Base-by-base conservation (phyloP, 2,113 vertebrate species). In the Grammomys surdaster region DNA sequence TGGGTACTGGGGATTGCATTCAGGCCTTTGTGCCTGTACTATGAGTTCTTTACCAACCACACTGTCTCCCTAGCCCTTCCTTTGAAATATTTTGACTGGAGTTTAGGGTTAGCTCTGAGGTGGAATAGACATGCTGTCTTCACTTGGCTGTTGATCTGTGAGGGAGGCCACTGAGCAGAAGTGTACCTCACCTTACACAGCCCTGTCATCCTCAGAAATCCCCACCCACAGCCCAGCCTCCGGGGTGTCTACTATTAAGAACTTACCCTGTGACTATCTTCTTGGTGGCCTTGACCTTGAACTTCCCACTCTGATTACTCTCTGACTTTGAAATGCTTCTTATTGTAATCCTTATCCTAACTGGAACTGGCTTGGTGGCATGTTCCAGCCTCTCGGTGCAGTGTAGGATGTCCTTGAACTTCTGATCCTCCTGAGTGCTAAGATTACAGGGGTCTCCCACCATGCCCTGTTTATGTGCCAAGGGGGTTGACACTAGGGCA, bases 241-340 rank as follows among this genome's bases (percentile, higher is more conserved):
- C 12, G 11, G 8, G 8, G 17, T 16, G 33, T 67, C 26, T 22
- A 0, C 22, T 92, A 20, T 46, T 60, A 36, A 56, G 75, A 93
- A n/a, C 31, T 24, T 12, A 26, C 4, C 1, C 73, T 20, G 0
- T 1, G 17, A 14, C n/a, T 20, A 7, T 28, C 24, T 10, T 17
- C 16, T 2, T 0, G 0, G 11, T 16, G 1, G 3, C 51, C 60
- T n/a, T 3, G 13, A 9, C 1, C 4, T 7, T 4, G 56, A 14
- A 5, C 8, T 54, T 19, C 16, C 28, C 31, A 86, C 1, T 31
- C 28, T 7, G 26, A 5, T 3, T 73, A 54, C 22, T 40, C 82
- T 67, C 33, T 17, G 28, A 36, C 51, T 78, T 81, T 3, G 36
- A 7, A 20, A 5, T 0, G 0, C 1, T 31, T 85, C 31, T 36